Base-by-base conservation (phyloP, 2,888 invertebrate species). In the Hoplodrina ambigua region DNA sequence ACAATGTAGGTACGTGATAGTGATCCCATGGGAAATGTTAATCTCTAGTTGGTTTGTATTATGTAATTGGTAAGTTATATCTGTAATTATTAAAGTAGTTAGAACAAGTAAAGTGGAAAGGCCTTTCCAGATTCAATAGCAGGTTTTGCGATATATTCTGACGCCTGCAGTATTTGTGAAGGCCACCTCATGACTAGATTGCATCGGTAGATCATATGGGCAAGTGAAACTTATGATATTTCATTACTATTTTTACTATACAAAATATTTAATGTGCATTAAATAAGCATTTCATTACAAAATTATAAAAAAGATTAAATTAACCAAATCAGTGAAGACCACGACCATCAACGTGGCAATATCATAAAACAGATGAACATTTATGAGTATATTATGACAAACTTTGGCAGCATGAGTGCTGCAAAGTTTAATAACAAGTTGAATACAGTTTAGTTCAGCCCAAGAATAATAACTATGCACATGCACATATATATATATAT, bases 201-300 rank as follows among this genome's bases (percentile, higher is more conserved):
- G 5, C 17, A n/a, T n/a, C 20, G 44, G 4, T 37, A 19, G 37
- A 15, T 15, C n/a, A 20, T 13, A 30, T 20, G 20, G 41, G 20
- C 20, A 30, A 37, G 44, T 53, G 17, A 69, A 69, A 69, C 17
- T 69, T 58, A 20, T 33, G 53, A 20, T 20, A 44, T 52, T 20
- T n/a, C n/a, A n/a, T n/a, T n/a, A n/a, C n/a, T n/a, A n/a, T n/a
- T n/a, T n/a, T n/a, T n/a, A n/a, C n/a, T 54, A 60, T 37, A 19
- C 17, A 37, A 19, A 53, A 30, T 62, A 62, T 37, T 50, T 30
- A 41, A 66, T 41, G 10, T 41, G 10, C 6, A 66, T 15, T 54
- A 25, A 46, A 30, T n/a, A n/a, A 41, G 13, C 7, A 13, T 44
- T 25, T 19, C 17, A 13, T 10, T 25, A 37, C 37, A 19, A 54